Evolutionary conservation across 2,797 vertebrate species (phyloP), one percentile per base, ranked within the genome.

Genomic region (Anas georgica): DNA sequence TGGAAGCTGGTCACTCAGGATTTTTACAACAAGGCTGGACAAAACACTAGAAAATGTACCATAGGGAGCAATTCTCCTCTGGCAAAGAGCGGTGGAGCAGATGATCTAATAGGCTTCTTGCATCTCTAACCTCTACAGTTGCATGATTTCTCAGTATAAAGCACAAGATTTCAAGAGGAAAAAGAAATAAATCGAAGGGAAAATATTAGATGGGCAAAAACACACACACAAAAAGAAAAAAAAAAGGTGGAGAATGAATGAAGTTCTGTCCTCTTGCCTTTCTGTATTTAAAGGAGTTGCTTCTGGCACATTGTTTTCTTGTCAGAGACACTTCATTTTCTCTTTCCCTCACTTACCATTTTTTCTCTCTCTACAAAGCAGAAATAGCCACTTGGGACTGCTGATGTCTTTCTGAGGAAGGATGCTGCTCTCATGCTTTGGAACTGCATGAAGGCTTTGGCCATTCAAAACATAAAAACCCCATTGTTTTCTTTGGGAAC

Each of bases 351-450:
- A 67, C 67, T 96, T 85, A 86, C 78, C 46, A 78, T 88, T 94
- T 96, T 96, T 79, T 89, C 46, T 93, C 84, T 92, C 45, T 12
- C 93, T 96, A 92, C 83, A 95, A 94, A 93, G 90, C 87, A 96
- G 78, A 96, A 97, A 94, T 88, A 96, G 90, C 92, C 90, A 82
- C 92, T 96, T 86, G 90, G 82, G 86, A 96, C 69, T 90, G 94
- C 77, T 94, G 92, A 94, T 92, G 93, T 62, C 91, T 97, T 96
- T 97, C 77, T 91, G 88, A 93, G 86, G 68, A 97, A 95, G 68
- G 93, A 96, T 92, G 93, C 90, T 94, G 84, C 87, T 89, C 79
- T 94, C 70, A 68, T 50, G 60, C 74, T 93, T 79, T 95, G 91
- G 96, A 96, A 91, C 67, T 94, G 86, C 92, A 91, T 79, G 93